phyloP scores from a whole-genome alignment of 2,797 vertebrate genomes.

The Sphenopsis melanotis region DNA sequence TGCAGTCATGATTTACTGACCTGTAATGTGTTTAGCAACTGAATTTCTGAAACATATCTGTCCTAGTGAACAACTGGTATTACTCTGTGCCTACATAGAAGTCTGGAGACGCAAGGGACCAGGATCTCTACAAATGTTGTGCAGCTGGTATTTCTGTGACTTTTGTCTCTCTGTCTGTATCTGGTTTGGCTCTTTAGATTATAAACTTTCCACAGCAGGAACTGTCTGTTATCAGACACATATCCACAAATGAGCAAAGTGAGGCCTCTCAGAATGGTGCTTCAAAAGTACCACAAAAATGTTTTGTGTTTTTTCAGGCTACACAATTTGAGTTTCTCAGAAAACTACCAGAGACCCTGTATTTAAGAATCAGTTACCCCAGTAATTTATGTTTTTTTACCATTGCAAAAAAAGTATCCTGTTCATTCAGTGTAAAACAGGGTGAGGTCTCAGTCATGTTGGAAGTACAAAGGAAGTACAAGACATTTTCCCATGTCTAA shows the following conservation, averaged over 20 bases:
- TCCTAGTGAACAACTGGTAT: not conserved
- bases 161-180: not conserved
- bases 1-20: not conserved
- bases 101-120: not conserved
- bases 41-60: not conserved
- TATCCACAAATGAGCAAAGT: not conserved
- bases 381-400: rapidly evolving
- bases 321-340: not conserved
- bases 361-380: not conserved
- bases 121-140: not conserved
- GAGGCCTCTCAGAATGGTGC: not conserved
- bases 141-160: not conserved
- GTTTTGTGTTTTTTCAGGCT: not conserved
- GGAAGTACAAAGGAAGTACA: not conserved
- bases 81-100: not conserved
- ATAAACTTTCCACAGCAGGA: not conserved
- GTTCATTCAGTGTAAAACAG: not conserved
- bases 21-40: not conserved
- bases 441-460: not conserved
- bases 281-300: not conserved
- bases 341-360: not conserved
- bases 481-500: not conserved
- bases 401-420: not conserved
- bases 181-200: not conserved
- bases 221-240: not conserved